Evolutionary conservation across 2,888 invertebrate genomes (phyloP).

Genomic region (Caenorhabditis sp.): DNA sequence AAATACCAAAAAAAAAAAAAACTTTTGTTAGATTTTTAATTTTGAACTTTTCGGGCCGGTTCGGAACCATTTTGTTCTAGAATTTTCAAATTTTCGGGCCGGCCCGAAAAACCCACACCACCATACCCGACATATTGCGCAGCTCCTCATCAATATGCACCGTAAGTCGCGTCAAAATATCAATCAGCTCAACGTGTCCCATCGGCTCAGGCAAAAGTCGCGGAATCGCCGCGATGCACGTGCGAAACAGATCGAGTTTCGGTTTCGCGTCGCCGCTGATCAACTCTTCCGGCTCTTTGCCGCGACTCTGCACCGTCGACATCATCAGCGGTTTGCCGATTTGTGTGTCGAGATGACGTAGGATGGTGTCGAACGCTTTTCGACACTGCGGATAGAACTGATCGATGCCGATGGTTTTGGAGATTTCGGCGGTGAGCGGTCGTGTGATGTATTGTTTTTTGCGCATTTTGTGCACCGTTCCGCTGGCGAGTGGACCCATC

Average conservation of each 20-base stretch:
- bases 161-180: constrained; percentile 88
- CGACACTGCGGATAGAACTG: constrained; percentile 94
- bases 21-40: no score
- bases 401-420: constrained; percentile 93
- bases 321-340: constrained; percentile 96
- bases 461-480: constrained; percentile 66
- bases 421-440: constrained; percentile 94
- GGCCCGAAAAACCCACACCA: no score
- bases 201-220: constrained; percentile 96
- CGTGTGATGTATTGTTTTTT: constrained; percentile 70
- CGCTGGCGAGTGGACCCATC: constrained; percentile 73
- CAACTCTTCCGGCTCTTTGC: constrained; percentile 78
- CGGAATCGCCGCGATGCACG: constrained; percentile 97
- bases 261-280: constrained; percentile 89
- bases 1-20: no score
- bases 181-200: constrained; percentile 86
- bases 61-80: no score
- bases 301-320: constrained; percentile 90
- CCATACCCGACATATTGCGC: constrained; percentile 74
- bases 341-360: constrained; percentile 90
- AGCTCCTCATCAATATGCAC: constrained; percentile 99
- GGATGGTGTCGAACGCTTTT: constrained; percentile 91
- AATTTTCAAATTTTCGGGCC: no score
- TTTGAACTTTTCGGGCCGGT: no score
- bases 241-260: constrained; percentile 94